Percentiles rank a stretch among this genome's conserved stretches.
phyloP scores from a whole-genome alignment of 1,140 invertebrate genomes.

The Triops cancriformis region DNA sequence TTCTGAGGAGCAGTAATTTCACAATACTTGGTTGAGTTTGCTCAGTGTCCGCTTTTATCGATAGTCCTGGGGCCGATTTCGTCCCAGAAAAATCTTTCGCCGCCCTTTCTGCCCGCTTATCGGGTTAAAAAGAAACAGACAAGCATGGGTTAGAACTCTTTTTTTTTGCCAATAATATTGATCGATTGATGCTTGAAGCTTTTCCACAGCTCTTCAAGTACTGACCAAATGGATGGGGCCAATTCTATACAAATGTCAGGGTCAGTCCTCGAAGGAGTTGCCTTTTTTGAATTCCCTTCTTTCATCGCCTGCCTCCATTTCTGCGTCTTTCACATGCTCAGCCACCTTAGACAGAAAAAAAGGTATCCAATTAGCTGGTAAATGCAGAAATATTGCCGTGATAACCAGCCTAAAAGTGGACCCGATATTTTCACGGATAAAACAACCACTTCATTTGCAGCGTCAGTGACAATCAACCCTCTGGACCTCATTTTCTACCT shows the following conservation, averaged over 20 bases:
- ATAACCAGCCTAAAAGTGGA: neutral
- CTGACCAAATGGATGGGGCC: neutral
- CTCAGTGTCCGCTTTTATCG: too few relatives aligned
- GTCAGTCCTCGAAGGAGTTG: neutral
- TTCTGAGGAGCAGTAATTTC: too few relatives aligned
- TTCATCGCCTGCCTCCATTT: neutral
- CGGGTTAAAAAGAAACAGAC: too few relatives aligned
- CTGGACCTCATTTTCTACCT: neutral
- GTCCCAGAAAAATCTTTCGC: too few relatives aligned
- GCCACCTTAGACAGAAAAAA: neutral
- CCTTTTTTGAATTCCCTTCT: neutral
- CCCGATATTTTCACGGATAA: neutral
- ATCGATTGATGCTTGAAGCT: neutral
- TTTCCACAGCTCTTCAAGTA: neutral
- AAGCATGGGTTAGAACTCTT: neutral
- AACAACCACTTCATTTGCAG: neutral
- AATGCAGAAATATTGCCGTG: neutral
- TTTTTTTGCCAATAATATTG: neutral
- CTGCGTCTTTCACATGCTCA: too few relatives aligned
- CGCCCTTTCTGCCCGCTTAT: too few relatives aligned
- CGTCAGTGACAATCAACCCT: neutral
- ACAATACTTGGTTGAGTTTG: too few relatives aligned
- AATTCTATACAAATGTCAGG: neutral
- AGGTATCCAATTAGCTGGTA: neutral
- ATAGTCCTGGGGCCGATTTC: too few relatives aligned